These are phyloP conservation scores for Onychorhynchus coronatus DNA, from an alignment of 2,113 vertebrate genomes.

Conservation along the genomic window DNA sequence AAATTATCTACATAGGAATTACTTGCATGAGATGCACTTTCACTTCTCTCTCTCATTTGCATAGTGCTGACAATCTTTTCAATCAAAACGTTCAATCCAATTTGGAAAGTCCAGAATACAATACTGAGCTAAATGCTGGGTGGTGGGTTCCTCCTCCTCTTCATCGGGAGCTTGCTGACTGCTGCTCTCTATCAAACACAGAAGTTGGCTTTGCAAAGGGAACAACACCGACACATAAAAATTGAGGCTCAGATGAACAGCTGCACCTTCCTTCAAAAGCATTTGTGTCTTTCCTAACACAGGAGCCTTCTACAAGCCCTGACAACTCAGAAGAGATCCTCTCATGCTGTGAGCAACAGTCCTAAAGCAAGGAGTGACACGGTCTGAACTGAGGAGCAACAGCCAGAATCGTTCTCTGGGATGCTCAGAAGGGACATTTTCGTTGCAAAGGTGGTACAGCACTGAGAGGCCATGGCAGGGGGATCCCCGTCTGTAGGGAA, in stretches of 20 bases:
- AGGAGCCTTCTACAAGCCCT: background rate
- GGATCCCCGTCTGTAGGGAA: too few relatives aligned
- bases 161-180: background rate
- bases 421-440: background rate
- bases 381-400: background rate
- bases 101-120: conserved; percentile 32
- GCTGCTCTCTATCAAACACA: background rate
- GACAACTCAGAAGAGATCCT: background rate
- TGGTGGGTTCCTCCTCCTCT: background rate
- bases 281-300: background rate
- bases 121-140: background rate
- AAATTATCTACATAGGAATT: conserved; percentile 84
- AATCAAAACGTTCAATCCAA: conserved; percentile 52
- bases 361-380: background rate
- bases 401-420: background rate
- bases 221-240: background rate
- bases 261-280: background rate
- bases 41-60: conserved; percentile 72
- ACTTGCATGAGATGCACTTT: conserved; percentile 80
- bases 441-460: background rate
- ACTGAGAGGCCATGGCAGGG: background rate
- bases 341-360: background rate
- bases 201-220: background rate
- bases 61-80: conserved; percentile 76
- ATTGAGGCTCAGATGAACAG: background rate